Evolutionary conservation across 2,113 vertebrate genomes (phyloP), one percentile per base, ranked within the genome.

Genomic region (Datnioides undecimradiatus): DNA sequence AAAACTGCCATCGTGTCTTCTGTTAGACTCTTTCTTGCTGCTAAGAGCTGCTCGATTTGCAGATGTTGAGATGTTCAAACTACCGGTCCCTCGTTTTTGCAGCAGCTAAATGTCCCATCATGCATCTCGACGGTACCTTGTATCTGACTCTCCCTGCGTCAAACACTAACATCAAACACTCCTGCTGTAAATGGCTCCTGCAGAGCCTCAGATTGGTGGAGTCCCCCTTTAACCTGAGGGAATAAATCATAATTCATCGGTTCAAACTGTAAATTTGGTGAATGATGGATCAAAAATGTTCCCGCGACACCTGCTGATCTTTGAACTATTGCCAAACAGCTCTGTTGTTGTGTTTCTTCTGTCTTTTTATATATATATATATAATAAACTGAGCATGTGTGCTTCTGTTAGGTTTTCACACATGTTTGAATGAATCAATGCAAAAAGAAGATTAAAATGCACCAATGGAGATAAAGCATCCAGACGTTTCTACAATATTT

Each of bases 381-480:
- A n/a, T n/a, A 12, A 63, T 6, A 63, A 65, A 75, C 51, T 1
- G 19, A 73, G 27, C 46, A 27, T 19, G 67, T 66, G 62, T 62
- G 69, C 34, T n/a, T n/a, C 51, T 8, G 60, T 52, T n/a, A 8
- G 79, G 76, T 90, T 38, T 64, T 64, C 66, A 65, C 33, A 48
- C 57, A 55, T 43, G 69, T 93, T 36, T 70, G 25, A 45, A 89
- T 91, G 90, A 91, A 86, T 92, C 92, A 96, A 97, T 97, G 96
- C 95, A 94, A 95, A n/a, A 77, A 66, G 95, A 94, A 95, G 77
- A 86, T 40, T 58, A 73, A 91, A 96, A 95, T 84, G 95, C 96
- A 96, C 96, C 94, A 92, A 94, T 90, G 92, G 94, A 85, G 91
- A 91, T 91, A 93, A 96, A 96, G 95, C 95, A 94, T 97, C 95